phyloP scores from a whole-genome alignment of 2,113 vertebrate species.

The Nycticryphes semicollaris region DNA sequence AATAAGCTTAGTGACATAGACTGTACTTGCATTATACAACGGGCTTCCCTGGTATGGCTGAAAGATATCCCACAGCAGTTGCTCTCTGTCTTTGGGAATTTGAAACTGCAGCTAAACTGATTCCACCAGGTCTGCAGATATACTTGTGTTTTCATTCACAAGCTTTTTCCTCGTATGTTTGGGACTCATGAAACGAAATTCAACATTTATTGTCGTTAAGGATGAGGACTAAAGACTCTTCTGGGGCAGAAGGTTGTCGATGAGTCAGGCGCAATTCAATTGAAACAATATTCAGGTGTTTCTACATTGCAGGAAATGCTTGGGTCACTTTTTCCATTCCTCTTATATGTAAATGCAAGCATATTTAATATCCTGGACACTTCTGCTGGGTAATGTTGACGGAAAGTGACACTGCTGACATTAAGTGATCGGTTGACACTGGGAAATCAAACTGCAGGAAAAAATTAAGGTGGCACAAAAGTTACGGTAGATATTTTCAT shows the following conservation, averaged over 20 bases:
- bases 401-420: not conserved
- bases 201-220: not conserved
- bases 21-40: not conserved
- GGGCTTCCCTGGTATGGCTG: not conserved
- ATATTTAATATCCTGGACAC: not conserved
- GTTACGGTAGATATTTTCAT: not conserved
- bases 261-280: not conserved
- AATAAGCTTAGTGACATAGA: not conserved
- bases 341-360: not conserved
- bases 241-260: not conserved
- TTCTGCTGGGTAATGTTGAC: not conserved
- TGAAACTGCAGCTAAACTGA: not conserved
- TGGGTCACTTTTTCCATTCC: constrained; percentile 28
- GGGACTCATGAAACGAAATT: not conserved
- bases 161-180: not conserved
- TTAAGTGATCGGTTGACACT: not conserved
- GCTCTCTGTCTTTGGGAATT: not conserved
- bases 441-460: not conserved
- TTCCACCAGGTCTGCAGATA: not conserved
- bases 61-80: not conserved
- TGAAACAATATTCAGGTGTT: not conserved
- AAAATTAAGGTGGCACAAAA: not conserved
- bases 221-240: not conserved
- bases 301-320: not conserved
- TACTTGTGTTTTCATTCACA: not conserved